These are phyloP conservation scores for Chymomyza costata DNA, from an alignment of 1,140 invertebrate genomes.

Conservation along the genomic window DNA sequence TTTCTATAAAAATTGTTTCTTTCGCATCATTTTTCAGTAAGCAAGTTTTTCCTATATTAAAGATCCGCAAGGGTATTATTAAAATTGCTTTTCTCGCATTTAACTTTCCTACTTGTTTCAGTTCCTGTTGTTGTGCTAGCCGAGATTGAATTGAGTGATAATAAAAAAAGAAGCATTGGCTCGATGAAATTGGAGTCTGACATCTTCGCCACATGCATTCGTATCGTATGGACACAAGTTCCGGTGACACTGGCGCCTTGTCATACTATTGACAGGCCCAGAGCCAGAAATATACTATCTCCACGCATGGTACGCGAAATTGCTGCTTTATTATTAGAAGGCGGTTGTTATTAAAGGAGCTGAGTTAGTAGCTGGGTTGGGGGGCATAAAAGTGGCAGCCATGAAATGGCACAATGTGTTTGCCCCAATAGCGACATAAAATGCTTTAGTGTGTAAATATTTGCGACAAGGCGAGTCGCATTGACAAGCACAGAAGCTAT, in stretches of 20 bases:
- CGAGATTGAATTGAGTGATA: conserved; percentile 61
- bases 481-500: conserved; percentile 17
- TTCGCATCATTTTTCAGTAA: no score
- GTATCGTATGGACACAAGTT: conserved; percentile 31
- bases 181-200: conserved; percentile 30
- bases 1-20: no score
- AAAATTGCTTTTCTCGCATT: no score
- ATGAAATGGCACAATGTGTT: no score
- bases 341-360: background rate
- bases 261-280: conserved; percentile 46
- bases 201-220: background rate
- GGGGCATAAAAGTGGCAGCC: no score
- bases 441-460: conserved; percentile 23
- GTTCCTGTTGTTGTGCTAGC: conserved; percentile 1
- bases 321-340: conserved; percentile 68
- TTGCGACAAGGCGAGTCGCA: background rate
- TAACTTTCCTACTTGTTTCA: no score
- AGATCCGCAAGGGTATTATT: no score
- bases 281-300: no score
- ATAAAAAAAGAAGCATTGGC: conserved; percentile 43
- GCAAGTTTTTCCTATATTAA: no score
- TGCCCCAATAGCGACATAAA: conserved; percentile 60
- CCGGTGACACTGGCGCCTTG: conserved; percentile 45
- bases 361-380: no score
- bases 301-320: no score